Conservation (phyloP, 2,888 invertebrate species). For the Iselma pallidipennis region DNA sequence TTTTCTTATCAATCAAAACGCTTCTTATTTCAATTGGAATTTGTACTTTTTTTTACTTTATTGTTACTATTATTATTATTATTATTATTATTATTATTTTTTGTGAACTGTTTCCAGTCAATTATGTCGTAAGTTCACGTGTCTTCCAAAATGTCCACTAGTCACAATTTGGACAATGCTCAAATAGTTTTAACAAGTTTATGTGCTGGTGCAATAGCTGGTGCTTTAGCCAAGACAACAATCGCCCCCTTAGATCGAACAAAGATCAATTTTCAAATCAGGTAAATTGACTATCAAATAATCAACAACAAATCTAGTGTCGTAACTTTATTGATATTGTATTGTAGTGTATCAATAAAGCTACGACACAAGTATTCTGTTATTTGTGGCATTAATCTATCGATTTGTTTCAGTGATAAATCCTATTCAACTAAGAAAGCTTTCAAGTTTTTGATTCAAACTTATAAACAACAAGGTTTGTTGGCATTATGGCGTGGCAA, state of each 20-base stretch:
- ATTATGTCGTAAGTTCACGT: slow-evolving; percentile 31
- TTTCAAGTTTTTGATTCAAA: slow-evolving; percentile 66
- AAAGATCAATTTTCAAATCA: slow-evolving; percentile 97
- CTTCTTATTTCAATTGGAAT: too few relatives aligned
- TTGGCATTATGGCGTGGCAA: slow-evolving; percentile 94
- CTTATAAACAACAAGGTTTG: slow-evolving; percentile 78
- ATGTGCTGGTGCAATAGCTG: slow-evolving; percentile 89
- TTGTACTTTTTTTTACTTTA: slow-evolving; percentile 2
- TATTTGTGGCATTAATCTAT: too few relatives aligned
- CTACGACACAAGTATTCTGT: too few relatives aligned
- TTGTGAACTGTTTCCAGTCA: slow-evolving; percentile 7
- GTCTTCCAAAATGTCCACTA: slow-evolving; percentile 26
- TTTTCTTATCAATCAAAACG: too few relatives aligned
- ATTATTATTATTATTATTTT: not conserved
- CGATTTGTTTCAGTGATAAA: slow-evolving; percentile 59
- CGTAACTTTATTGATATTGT: slow-evolving; percentile 3
- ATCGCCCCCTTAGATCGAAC: slow-evolving; percentile 98
- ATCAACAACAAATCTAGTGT: not conserved
- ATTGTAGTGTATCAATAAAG: not conserved
- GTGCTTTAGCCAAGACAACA: slow-evolving; percentile 91
- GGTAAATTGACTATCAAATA: slow-evolving; percentile 54
- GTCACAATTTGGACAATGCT: slow-evolving; percentile 55
- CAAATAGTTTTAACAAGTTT: slow-evolving; percentile 79
- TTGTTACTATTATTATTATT: not conserved
- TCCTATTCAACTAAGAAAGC: slow-evolving; percentile 77